Conservation (phyloP, 2,888 invertebrate genomes). For the Liodrosophila aerea region DNA sequence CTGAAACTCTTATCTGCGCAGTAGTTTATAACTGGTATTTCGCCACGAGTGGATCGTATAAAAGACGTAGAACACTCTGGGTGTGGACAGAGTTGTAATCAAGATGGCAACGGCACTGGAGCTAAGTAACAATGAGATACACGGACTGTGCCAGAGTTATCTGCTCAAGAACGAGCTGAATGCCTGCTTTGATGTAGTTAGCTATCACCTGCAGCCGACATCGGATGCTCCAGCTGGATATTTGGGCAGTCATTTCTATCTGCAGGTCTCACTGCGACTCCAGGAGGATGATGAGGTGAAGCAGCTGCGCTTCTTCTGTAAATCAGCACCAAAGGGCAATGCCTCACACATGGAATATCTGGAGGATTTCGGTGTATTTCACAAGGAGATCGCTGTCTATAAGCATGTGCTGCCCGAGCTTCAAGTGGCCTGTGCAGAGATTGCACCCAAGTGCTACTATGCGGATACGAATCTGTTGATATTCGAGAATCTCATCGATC, state of each 20-base stretch:
- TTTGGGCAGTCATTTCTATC: conserved; percentile 76
- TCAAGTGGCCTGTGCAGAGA: conserved; percentile 59
- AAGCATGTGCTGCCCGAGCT: conserved; percentile 82
- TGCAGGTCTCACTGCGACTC: conserved; percentile 64
- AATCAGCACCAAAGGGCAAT: conserved; percentile 84
- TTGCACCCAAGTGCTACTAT: conserved; percentile 82
- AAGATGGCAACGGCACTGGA: conserved; percentile 62
- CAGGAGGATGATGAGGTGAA: conserved; percentile 36
- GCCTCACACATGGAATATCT: conserved; percentile 83
- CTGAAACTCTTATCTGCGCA: conserved; percentile 16
- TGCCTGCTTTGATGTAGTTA: conserved; percentile 57
- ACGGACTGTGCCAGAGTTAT: conserved; percentile 66
- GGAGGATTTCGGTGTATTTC: conserved; percentile 83
- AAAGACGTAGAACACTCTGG: conserved; percentile 3
- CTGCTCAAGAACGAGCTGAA: conserved; percentile 42
- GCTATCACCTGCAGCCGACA: conserved; percentile 63
- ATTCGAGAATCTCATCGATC: conserved; percentile 82
- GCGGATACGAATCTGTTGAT: conserved; percentile 81
- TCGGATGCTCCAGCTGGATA: conserved; percentile 78
- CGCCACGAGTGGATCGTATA: conserved; percentile 33
- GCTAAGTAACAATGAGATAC: conserved; percentile 55
- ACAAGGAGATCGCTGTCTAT: conserved; percentile 83
- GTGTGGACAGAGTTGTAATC: conserved; percentile 31
- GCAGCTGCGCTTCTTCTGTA: conserved; percentile 84
- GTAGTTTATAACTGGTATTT: conserved; percentile 15